phyloP scores from a whole-genome alignment of 1,140 invertebrate species.

The Proctacanthus coquilletti region DNA sequence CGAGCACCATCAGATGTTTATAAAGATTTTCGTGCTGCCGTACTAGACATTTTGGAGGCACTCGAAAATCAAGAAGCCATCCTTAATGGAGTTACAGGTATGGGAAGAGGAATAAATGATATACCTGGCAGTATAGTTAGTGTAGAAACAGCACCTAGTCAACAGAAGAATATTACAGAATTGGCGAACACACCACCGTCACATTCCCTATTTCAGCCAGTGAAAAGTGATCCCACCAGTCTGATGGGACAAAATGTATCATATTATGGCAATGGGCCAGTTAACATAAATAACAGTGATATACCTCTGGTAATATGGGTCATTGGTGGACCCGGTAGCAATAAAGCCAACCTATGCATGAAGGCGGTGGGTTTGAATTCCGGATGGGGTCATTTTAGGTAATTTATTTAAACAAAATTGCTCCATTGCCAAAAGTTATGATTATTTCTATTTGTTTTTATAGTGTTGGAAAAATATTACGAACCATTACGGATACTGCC shows the following conservation, averaged over 20 bases:
- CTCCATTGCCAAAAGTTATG: too few relatives aligned
- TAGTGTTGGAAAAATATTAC: slow-evolving; percentile 52
- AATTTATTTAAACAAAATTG: slow-evolving; percentile 4
- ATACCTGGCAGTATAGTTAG: slow-evolving; percentile 41
- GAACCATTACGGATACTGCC: slow-evolving; percentile 45
- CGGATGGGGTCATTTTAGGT: slow-evolving; percentile 59
- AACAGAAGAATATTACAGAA: slow-evolving; percentile 25
- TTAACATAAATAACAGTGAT: slow-evolving; percentile 20
- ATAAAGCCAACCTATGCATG: slow-evolving; percentile 53
- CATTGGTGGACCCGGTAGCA: slow-evolving; percentile 67
- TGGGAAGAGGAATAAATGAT: slow-evolving; percentile 35
- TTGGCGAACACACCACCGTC: slow-evolving; percentile 3
- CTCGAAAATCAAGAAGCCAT: slow-evolving; percentile 44
- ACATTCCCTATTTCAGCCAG: background rate
- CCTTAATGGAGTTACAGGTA: slow-evolving; percentile 36
- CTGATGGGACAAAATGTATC: slow-evolving; percentile 6
- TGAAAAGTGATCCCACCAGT: background rate
- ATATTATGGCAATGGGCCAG: slow-evolving; percentile 9
- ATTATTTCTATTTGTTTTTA: too few relatives aligned
- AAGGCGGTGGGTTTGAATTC: slow-evolving; percentile 45
- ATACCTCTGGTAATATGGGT: slow-evolving; percentile 58
- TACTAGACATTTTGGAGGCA: slow-evolving; percentile 52
- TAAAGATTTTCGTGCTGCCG: slow-evolving; percentile 55
- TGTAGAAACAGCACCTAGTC: slow-evolving; percentile 37
- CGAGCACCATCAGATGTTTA: slow-evolving; percentile 67